phyloP scores from a whole-genome alignment of 2,113 vertebrate genomes.

The Elgaria multicarinata region DNA sequence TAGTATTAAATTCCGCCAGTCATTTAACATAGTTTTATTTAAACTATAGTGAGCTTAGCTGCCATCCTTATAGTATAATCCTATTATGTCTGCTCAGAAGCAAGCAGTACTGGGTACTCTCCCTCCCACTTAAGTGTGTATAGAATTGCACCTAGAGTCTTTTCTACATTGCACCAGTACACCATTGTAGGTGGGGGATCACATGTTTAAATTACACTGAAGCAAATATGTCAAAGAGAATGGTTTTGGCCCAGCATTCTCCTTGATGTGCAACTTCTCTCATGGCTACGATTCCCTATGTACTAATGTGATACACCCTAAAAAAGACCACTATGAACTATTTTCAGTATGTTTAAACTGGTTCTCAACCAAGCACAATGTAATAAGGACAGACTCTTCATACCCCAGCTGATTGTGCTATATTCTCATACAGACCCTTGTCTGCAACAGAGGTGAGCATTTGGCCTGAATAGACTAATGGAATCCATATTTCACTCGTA shows the following conservation, averaged over 20 bases:
- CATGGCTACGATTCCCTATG: not conserved
- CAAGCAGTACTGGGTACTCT: not conserved
- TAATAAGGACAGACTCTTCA: not conserved
- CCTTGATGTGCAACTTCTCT: not conserved
- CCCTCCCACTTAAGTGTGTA: not conserved
- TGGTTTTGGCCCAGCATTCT: not conserved
- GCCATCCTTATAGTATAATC: not conserved
- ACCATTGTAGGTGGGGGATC: not conserved
- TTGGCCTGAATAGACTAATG: conserved; percentile 24
- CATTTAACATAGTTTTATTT: not conserved
- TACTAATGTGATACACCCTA: not conserved
- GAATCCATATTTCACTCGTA: conserved; percentile 2
- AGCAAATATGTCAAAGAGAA: not conserved
- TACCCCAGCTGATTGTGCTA: not conserved
- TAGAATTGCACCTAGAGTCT: not conserved
- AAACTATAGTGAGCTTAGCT: not conserved
- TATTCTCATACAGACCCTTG: not conserved
- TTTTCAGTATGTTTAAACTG: not conserved
- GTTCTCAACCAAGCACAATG: not conserved
- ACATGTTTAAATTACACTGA: not conserved
- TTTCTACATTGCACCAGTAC: not conserved
- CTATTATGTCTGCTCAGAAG: not conserved
- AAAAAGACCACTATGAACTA: not conserved
- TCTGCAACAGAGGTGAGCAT: not conserved
- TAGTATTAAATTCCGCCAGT: not conserved